Evolutionary conservation across 2,888 invertebrate species (phyloP).

Genomic region (Drosophila pullipes): DNA sequence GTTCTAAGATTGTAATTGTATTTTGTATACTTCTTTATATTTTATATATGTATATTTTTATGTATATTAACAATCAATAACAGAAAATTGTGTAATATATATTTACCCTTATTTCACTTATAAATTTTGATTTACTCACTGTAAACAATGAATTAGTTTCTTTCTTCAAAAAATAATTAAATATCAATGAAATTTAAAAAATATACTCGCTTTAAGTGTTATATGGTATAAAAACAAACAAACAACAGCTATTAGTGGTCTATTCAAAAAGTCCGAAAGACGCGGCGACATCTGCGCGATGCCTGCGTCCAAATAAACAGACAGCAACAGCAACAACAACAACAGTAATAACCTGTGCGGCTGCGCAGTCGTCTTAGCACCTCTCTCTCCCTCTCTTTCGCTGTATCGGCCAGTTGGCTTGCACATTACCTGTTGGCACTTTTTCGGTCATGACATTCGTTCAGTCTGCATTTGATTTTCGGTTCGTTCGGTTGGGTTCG

Average conservation of each 20-base stretch:
- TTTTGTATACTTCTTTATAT: too few relatives aligned
- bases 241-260: slow-evolving; percentile 63
- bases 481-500: slow-evolving; percentile 66
- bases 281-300: slow-evolving; percentile 41
- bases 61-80: neutral
- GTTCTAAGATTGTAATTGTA: neutral
- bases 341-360: slow-evolving; percentile 24
- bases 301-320: slow-evolving; percentile 9
- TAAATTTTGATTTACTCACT: neutral
- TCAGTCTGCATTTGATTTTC: slow-evolving; percentile 81
- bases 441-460: slow-evolving; percentile 83
- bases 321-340: slow-evolving; percentile 16
- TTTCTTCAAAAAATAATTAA: neutral
- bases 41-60: neutral
- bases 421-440: slow-evolving; percentile 49
- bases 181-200: neutral
- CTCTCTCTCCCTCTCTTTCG: slow-evolving; percentile 11
- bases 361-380: slow-evolving; percentile 40
- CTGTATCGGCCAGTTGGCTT: slow-evolving; percentile 6
- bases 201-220: slow-evolving; percentile 4
- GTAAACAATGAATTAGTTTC: neutral
- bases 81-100: neutral
- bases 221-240: slow-evolving; percentile 55
- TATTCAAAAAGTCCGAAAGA: slow-evolving; percentile 49
- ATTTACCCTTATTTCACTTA: too few relatives aligned